phyloP scores from a whole-genome alignment of 2,113 vertebrate genomes.

The Nettapus auritus region DNA sequence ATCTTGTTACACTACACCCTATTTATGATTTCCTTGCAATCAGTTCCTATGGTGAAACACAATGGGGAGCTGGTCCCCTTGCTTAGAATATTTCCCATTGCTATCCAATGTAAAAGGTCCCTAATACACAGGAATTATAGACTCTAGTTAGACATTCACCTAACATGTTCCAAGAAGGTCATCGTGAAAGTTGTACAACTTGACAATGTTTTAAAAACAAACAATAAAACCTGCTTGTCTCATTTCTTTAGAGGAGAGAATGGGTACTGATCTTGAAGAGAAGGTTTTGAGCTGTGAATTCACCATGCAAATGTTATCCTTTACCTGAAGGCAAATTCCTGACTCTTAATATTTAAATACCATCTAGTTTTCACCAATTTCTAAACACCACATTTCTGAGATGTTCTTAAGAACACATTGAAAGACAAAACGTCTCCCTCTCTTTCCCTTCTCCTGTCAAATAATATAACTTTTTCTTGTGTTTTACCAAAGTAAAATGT shows the following conservation, averaged over 20 bases:
- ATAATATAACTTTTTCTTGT: background rate
- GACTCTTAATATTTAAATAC: slow-evolving; percentile 77
- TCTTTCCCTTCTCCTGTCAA: background rate
- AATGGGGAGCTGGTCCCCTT: slow-evolving; percentile 6
- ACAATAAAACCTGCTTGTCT: background rate
- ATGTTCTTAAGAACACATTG: slow-evolving; percentile 45
- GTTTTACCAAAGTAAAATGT: background rate
- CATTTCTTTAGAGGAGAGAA: background rate
- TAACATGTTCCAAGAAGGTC: slow-evolving; percentile 23
- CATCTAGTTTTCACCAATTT: slow-evolving; percentile 66
- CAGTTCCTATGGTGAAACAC: background rate
- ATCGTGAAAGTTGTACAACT: background rate
- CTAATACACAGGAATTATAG: slow-evolving; percentile 43
- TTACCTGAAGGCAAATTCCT: slow-evolving; percentile 73
- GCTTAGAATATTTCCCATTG: slow-evolving; percentile 63
- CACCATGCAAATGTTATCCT: slow-evolving; percentile 78
- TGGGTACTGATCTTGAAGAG: accelerated
- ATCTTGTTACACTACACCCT: slow-evolving; percentile 36
- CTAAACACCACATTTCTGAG: slow-evolving; percentile 67
- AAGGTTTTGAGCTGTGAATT: background rate
- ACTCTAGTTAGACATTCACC: slow-evolving; percentile 71
- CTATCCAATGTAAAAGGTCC: slow-evolving; percentile 42
- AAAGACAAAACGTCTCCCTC: slow-evolving; percentile 4
- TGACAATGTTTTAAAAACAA: background rate
- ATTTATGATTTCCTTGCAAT: slow-evolving; percentile 35